phyloP scores from a whole-genome alignment of 53 echinoderm and acorn worm species.

The Mesocentrotus franciscanus region DNA sequence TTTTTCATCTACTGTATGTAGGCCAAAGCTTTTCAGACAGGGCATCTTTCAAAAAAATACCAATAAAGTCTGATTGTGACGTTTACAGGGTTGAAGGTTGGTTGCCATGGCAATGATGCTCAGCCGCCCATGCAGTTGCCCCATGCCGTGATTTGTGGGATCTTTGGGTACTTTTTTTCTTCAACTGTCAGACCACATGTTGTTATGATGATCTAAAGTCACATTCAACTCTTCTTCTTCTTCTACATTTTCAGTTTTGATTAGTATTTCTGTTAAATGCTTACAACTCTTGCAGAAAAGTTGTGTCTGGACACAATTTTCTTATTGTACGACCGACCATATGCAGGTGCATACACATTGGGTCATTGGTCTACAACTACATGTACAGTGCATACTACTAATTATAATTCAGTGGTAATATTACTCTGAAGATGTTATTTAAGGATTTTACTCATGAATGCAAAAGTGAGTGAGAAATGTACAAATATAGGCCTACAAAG shows the following conservation, averaged over 20 bases:
- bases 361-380: background rate
- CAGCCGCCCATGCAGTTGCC: background rate
- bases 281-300: no score
- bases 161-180: background rate
- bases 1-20: background rate
- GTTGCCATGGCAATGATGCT: background rate
- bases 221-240: no score
- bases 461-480: background rate
- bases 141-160: background rate
- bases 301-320: no score
- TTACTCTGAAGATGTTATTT: background rate
- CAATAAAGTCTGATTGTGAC: background rate
- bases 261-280: no score
- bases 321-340: no score
- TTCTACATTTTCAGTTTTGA: no score
- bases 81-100: background rate
- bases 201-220: background rate
- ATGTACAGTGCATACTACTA: no score
- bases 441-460: no score
- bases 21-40: background rate
- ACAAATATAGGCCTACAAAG: background rate
- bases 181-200: background rate
- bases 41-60: background rate
- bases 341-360: no score
- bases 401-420: background rate